Conservation (phyloP, 2,797 vertebrate species). For the Microchirus variegatus region DNA sequence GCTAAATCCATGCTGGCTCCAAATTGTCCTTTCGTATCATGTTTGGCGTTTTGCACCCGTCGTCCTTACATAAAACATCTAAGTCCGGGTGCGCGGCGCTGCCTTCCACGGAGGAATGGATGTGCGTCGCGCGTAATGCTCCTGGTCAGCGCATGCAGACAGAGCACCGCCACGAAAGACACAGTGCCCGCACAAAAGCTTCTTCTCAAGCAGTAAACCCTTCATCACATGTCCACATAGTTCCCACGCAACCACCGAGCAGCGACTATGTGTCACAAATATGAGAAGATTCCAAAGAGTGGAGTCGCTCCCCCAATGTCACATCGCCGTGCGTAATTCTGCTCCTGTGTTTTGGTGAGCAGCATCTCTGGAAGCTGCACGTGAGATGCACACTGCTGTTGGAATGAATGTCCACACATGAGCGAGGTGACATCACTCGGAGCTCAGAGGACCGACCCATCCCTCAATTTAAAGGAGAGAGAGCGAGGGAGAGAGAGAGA, state of each 20-base stretch:
- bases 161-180: not conserved
- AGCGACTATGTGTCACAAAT: constrained; percentile 17
- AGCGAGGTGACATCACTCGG: constrained; percentile 70
- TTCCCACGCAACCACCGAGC: constrained; percentile 7
- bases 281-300: constrained; percentile 2
- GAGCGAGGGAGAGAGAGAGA: constrained; percentile 5
- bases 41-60: constrained; percentile 38
- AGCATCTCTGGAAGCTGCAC: constrained; percentile 34
- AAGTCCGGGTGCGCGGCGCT: constrained; percentile 11
- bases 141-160: not conserved
- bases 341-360: constrained; percentile 26
- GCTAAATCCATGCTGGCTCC: constrained; percentile 77
- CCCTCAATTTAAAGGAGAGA: constrained; percentile 41
- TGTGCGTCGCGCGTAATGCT: constrained; percentile 51
- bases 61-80: constrained; percentile 14
- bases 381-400: constrained; percentile 24
- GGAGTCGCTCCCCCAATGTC: constrained; percentile 9
- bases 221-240: constrained; percentile 16
- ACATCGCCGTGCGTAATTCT: constrained; percentile 57
- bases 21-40: constrained; percentile 61
- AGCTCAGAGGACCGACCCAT: constrained; percentile 63
- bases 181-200: constrained; percentile 3
- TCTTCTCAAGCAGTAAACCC: constrained; percentile 5
- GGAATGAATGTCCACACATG: constrained; percentile 52
- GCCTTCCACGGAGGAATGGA: constrained; percentile 10